phyloP scores from a whole-genome alignment of 2,113 vertebrate genomes.

The Argyrosomus japonicus region DNA sequence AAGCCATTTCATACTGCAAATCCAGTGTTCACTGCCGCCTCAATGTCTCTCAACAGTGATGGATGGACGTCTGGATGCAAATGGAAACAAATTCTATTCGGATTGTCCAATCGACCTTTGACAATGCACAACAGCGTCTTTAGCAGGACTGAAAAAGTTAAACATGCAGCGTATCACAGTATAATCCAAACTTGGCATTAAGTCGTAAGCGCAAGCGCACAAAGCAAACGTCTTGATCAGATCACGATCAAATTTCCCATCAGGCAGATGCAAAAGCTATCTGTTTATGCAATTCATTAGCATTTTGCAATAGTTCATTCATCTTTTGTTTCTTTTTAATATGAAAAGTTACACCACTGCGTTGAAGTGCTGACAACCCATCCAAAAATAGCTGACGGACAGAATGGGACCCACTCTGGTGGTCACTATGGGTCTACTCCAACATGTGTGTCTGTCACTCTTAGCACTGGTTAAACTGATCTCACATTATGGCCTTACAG shows the following conservation, averaged over 20 bases:
- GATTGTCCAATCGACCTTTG: neutral
- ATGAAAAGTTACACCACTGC: slow-evolving; percentile 35
- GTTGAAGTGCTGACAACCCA: slow-evolving; percentile 29
- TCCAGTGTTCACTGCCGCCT: neutral
- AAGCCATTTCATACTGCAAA: neutral
- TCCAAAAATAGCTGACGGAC: slow-evolving; percentile 69
- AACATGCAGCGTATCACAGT: slow-evolving; percentile 13
- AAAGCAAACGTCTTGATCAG: neutral
- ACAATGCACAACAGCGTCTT: neutral
- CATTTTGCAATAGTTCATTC: neutral
- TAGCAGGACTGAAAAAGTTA: neutral
- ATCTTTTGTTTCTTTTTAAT: slow-evolving; percentile 12
- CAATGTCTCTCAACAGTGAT: neutral
- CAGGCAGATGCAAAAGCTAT: neutral
- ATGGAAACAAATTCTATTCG: slow-evolving; percentile 6
- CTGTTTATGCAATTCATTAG: neutral
- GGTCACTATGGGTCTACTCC: slow-evolving; percentile 39
- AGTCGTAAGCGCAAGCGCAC: neutral
- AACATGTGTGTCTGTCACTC: slow-evolving; percentile 80
- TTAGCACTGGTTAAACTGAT: slow-evolving; percentile 12
- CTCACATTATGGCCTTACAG: slow-evolving; percentile 3
- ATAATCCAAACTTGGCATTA: neutral
- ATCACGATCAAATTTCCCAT: slow-evolving; percentile 2
- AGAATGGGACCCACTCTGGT: slow-evolving; percentile 42
- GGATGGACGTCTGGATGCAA: neutral